Conservation (phyloP, 64 coral and sea anemone species). For the Montipora capricornis region DNA sequence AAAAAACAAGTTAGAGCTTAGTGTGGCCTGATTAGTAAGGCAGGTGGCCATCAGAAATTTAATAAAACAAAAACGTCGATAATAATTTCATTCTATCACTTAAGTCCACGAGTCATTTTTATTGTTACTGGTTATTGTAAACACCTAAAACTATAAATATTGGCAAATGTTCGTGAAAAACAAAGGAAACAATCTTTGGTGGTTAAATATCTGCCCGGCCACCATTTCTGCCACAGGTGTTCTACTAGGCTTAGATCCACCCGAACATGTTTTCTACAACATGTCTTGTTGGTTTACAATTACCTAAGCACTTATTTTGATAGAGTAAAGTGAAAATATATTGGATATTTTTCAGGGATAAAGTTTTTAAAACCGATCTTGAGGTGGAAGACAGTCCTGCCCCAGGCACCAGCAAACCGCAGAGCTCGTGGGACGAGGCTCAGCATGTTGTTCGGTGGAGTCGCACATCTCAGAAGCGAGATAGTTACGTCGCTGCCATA, state of each 20-base stretch:
- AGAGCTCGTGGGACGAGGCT: not conserved
- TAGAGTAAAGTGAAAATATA: not conserved
- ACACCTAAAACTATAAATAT: not conserved
- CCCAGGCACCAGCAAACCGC: not conserved
- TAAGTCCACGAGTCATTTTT: too few species aligned
- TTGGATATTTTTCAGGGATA: slow-evolving; percentile 14
- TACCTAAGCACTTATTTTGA: not conserved
- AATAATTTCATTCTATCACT: not conserved
- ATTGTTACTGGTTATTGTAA: not conserved
- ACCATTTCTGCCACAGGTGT: not conserved
- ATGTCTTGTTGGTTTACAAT: not conserved
- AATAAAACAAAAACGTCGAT: too few species aligned
- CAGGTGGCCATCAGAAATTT: too few species aligned
- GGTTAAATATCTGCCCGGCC: not conserved
- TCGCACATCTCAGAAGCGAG: slow-evolving; percentile 10
- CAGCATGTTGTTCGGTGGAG: slow-evolving; percentile 1
- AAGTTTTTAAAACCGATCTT: not conserved
- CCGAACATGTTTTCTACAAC: not conserved
- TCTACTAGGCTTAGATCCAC: not conserved
- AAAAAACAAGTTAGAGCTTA: too few species aligned
- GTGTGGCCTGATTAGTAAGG: too few species aligned
- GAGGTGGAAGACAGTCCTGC: not conserved
- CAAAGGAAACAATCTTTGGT: not conserved
- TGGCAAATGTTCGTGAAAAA: not conserved
- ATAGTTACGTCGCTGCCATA: slow-evolving; percentile 48